These are phyloP conservation scores for Drosophila phalerata DNA, from an alignment of 2,888 invertebrate species.

Conservation along the genomic window DNA sequence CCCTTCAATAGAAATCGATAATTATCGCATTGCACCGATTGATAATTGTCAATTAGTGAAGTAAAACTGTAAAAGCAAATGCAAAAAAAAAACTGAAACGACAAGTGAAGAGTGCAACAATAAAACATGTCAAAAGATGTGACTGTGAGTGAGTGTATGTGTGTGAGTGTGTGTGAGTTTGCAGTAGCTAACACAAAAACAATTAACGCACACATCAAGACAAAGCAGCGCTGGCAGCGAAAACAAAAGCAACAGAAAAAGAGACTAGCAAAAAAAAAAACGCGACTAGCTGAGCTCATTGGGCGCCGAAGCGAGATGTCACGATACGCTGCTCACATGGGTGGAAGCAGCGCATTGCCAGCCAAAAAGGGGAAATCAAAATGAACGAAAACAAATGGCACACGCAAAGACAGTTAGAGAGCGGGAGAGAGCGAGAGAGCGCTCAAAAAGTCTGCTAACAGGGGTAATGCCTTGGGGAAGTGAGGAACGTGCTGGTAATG, in stretches of 20 bases:
- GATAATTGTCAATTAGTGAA: conserved; percentile 22
- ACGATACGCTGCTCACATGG: conserved; percentile 40
- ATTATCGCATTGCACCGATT: conserved; percentile 8
- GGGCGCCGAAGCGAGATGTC: conserved; percentile 67
- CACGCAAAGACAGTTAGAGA: conserved; percentile 2
- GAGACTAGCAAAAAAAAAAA: conserved; percentile 35
- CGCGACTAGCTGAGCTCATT: conserved; percentile 55
- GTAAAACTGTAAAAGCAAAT: conserved; percentile 23
- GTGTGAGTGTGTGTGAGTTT: conserved; percentile 26
- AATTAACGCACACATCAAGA: conserved; percentile 58
- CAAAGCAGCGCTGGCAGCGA: conserved; percentile 37
- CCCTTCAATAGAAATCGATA: conserved; percentile 6
- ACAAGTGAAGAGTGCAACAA: conserved; percentile 50
- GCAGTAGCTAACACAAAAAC: conserved; percentile 49
- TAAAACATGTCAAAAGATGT: conserved; percentile 47
- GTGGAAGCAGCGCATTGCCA: conserved; percentile 38
- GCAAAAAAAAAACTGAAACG: conserved; percentile 29
- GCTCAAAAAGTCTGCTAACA: conserved; percentile 36
- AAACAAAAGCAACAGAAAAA: conserved; percentile 11
- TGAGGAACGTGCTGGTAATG: conserved; percentile 57
- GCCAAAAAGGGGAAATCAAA: conserved; percentile 38
- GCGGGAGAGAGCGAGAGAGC: conserved; percentile 21
- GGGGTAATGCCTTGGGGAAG: conserved; percentile 69
- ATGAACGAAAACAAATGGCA: conserved; percentile 12
- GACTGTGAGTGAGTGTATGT: conserved; percentile 19